phyloP scores from a whole-genome alignment of 1,140 invertebrate genomes.

The Lepidurus arcticus region DNA sequence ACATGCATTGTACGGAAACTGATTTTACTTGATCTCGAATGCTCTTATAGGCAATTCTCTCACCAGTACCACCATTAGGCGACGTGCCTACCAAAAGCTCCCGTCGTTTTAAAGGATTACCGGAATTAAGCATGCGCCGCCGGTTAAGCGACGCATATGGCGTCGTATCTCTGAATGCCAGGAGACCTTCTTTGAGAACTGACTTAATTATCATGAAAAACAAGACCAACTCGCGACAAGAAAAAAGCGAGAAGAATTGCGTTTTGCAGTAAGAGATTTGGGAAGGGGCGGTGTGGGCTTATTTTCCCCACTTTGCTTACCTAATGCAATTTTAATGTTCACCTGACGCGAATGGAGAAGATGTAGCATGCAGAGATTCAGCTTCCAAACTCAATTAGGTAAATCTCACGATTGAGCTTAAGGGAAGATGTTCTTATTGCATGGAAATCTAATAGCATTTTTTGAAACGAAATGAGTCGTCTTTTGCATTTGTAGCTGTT shows the following conservation, averaged over 20 bases:
- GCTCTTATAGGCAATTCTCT: not conserved
- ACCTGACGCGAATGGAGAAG: not conserved
- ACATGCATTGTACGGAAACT: not conserved
- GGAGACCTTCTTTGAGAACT: slow-evolving; percentile 73
- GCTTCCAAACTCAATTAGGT: no score
- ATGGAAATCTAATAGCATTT: no score
- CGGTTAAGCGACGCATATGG: slow-evolving; percentile 75
- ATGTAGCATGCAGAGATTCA: not conserved
- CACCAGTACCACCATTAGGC: not conserved
- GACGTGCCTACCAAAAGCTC: slow-evolving; percentile 44
- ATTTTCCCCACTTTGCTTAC: not conserved
- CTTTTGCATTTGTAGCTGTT: no score
- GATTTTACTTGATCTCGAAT: not conserved
- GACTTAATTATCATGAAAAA: slow-evolving; percentile 51
- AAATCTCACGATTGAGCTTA: no score
- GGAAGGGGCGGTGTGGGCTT: not conserved
- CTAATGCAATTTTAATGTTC: not conserved
- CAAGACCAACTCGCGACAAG: slow-evolving; percentile 14
- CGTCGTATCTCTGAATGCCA: slow-evolving; percentile 72
- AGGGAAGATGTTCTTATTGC: no score
- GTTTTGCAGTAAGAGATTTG: not conserved
- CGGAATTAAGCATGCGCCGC: slow-evolving; percentile 62
- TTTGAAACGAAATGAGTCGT: no score
- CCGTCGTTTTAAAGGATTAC: slow-evolving; percentile 30
- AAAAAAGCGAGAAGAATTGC: slow-evolving; percentile 1